phyloP scores from a whole-genome alignment of 2,113 vertebrate genomes.

The Gymnobelideus leadbeateri region DNA sequence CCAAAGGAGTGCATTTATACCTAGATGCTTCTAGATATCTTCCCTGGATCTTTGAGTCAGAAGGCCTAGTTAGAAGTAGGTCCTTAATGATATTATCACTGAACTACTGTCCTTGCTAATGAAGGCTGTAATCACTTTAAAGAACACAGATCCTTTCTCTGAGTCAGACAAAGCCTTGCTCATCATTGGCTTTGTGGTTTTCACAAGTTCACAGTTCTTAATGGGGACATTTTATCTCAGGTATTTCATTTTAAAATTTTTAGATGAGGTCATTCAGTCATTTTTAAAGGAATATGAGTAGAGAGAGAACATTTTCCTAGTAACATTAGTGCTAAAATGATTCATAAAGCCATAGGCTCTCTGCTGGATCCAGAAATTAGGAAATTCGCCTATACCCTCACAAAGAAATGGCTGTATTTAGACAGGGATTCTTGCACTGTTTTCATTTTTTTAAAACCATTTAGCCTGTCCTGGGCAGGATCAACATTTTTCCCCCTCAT shows the following conservation, averaged over 20 bases:
- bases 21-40: not conserved
- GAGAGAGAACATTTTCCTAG: constrained; percentile 15
- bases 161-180: not conserved
- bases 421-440: not conserved
- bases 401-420: not conserved
- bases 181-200: not conserved
- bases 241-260: not conserved
- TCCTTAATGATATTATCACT: not conserved
- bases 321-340: not conserved
- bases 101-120: not conserved
- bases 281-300: constrained; percentile 20
- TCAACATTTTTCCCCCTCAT: not conserved
- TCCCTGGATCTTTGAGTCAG: not conserved
- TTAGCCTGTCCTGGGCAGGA: not conserved
- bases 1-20: not conserved
- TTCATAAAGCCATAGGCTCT: not conserved
- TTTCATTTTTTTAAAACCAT: not conserved
- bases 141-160: not conserved
- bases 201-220: not conserved
- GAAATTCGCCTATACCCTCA: not conserved
- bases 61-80: not conserved
- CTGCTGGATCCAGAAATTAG: constrained; percentile 18
- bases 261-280: constrained; percentile 9
- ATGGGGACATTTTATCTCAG: not conserved
- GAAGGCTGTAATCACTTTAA: not conserved